Conservation (phyloP, 1,140 invertebrate species). For the Drosophila obscura region DNA sequence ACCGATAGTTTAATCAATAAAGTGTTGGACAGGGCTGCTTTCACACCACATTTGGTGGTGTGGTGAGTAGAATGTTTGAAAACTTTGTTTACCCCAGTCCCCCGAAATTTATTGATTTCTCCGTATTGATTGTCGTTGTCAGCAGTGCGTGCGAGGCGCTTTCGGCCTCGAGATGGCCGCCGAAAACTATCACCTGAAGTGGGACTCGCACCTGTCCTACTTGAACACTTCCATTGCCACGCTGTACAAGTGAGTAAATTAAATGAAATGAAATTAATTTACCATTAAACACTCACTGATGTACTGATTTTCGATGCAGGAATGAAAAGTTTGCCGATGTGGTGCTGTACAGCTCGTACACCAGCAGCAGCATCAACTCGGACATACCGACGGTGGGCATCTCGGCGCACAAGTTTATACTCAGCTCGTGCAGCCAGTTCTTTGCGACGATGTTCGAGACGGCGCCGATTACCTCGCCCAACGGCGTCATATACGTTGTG, state of each 20-base stretch:
- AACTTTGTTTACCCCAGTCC: slow-evolving; percentile 1
- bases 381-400: slow-evolving; percentile 86
- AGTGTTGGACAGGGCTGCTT: too few relatives aligned
- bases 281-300: background rate
- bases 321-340: slow-evolving; percentile 93
- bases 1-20: too few relatives aligned
- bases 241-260: slow-evolving; percentile 86
- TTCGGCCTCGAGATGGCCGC: slow-evolving; percentile 77
- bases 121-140: slow-evolving; percentile 48
- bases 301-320: slow-evolving; percentile 24
- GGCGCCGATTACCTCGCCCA: slow-evolving; percentile 83
- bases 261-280: too few relatives aligned
- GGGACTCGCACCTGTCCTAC: slow-evolving; percentile 92
- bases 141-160: slow-evolving; percentile 40
- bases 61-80: slow-evolving; percentile 11
- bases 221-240: slow-evolving; percentile 91
- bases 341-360: slow-evolving; percentile 88
- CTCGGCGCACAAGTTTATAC: slow-evolving; percentile 93
- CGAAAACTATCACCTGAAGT: slow-evolving; percentile 94
- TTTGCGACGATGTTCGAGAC: slow-evolving; percentile 83
- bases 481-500: slow-evolving; percentile 88
- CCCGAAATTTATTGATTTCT: slow-evolving; percentile 62
- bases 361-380: slow-evolving; percentile 60
- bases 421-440: slow-evolving; percentile 90
- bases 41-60: background rate